Evolutionary conservation across 1,140 invertebrate genomes (phyloP).

Genomic region (Eriocheir sinensis): DNA sequence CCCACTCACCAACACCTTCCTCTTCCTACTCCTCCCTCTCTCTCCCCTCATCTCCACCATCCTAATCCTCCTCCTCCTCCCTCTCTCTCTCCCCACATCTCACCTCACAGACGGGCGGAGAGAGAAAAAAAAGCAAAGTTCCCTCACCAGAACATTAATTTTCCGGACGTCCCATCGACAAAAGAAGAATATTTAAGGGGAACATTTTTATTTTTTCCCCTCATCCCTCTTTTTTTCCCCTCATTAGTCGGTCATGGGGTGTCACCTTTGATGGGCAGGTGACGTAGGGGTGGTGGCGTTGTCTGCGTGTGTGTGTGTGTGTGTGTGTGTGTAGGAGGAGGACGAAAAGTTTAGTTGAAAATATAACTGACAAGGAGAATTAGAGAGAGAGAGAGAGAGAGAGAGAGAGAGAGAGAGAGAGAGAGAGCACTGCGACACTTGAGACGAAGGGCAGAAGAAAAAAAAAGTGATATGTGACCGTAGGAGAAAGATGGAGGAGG

Average conservation of each 20-base stretch:
- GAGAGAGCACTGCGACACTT: not conserved
- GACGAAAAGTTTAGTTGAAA: slow-evolving; percentile 7
- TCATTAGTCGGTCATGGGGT: not conserved
- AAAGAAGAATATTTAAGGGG: slow-evolving; percentile 25
- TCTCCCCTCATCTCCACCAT: too few relatives aligned
- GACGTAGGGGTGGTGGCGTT: too few relatives aligned
- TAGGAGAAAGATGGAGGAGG: not conserved
- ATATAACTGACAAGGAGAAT: not conserved
- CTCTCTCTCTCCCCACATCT: not conserved
- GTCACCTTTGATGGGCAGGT: not conserved
- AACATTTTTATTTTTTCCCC: not conserved
- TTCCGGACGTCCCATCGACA: not conserved
- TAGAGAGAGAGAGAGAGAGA: not conserved
- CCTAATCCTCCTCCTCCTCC: not conserved
- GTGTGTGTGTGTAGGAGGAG: not conserved
- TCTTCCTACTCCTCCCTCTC: too few relatives aligned
- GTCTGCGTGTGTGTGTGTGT: not conserved
- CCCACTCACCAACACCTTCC: too few relatives aligned
- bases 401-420: not conserved
- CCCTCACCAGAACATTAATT: slow-evolving; percentile 49
- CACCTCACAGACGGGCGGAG: not conserved
- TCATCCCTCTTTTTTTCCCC: not conserved
- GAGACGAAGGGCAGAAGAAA: too few relatives aligned
- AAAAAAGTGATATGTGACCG: too few relatives aligned
- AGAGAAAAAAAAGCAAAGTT: not conserved